Percentiles rank a stretch among this genome's conserved stretches.
phyloP scores from a whole-genome alignment of 1,140 invertebrate species.

The Aphis gossypii region DNA sequence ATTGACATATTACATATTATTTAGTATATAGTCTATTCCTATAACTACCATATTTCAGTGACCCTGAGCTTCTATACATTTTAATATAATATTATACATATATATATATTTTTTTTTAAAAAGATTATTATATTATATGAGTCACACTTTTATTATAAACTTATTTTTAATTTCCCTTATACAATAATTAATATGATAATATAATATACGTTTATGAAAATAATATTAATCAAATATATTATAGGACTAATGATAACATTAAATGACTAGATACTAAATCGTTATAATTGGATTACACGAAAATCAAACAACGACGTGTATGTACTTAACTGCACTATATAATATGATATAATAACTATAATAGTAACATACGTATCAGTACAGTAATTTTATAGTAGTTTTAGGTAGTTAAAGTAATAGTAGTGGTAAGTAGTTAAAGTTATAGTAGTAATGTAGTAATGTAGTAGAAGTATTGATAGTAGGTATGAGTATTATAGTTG shows the following conservation, averaged over 20 bases:
- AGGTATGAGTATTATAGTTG: not conserved
- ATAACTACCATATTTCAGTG: conserved; percentile 18
- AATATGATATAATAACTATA: conserved; percentile 1
- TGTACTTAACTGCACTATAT: not conserved
- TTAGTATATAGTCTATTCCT: not conserved
- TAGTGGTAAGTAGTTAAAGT: not conserved
- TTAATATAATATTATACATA: not conserved
- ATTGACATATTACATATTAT: not conserved
- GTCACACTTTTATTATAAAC: not conserved
- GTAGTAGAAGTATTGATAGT: not conserved
- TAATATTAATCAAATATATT: conserved; percentile 19
- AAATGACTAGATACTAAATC: not conserved
- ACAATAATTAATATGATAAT: not conserved
- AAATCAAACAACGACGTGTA: not conserved
- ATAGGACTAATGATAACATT: conserved; percentile 1
- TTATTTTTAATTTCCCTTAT: not conserved
- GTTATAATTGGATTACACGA: not conserved
- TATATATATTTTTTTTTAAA: not conserved
- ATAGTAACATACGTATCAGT: not conserved
- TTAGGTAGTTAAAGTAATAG: not conserved
- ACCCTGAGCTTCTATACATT: conserved; percentile 48
- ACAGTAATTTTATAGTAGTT: not conserved
- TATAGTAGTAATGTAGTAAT: not conserved
- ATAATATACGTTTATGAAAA: conserved; percentile 28
- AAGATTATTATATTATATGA: not conserved